Conservation (phyloP, 2,888 invertebrate genomes). For the Ochropleura leucogaster region DNA sequence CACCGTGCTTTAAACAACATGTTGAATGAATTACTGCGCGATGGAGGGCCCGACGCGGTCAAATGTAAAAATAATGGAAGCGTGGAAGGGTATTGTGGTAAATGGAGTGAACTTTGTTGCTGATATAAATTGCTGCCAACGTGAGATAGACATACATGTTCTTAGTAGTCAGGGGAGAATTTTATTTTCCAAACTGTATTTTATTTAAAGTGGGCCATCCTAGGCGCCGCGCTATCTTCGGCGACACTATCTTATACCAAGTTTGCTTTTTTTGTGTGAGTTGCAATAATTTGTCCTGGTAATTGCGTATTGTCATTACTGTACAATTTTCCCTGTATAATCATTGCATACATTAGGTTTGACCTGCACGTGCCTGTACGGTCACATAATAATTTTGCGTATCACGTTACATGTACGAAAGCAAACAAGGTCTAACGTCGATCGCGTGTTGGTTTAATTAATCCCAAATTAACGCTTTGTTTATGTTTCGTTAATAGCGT, state of each 20-base stretch:
- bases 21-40: conserved; percentile 54
- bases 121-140: background rate
- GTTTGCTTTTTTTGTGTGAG: background rate
- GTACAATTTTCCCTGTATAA: background rate
- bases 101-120: conserved; percentile 11
- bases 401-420: conserved; percentile 41
- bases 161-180: background rate
- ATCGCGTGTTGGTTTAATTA: conserved; percentile 61
- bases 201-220: too few species aligned
- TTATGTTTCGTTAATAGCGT: conserved; percentile 55
- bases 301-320: background rate
- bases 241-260: too few species aligned
- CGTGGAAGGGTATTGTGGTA: conserved; percentile 2
- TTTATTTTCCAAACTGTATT: background rate
- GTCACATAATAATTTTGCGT: conserved; percentile 20
- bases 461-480: conserved; percentile 60
- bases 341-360: conserved; percentile 12
- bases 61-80: conserved; percentile 37
- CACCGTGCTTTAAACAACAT: conserved; percentile 30
- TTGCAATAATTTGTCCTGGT: background rate
- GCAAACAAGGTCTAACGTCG: conserved; percentile 60
- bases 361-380: conserved; percentile 21
- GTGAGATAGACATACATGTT: conserved; percentile 6
- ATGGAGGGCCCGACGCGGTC: conserved; percentile 24
- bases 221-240: too few species aligned